Evolutionary conservation across 2,888 invertebrate genomes (phyloP), one percentile per base, ranked within the genome.

Genomic region (Sinopyrophorus schimmeli): DNA sequence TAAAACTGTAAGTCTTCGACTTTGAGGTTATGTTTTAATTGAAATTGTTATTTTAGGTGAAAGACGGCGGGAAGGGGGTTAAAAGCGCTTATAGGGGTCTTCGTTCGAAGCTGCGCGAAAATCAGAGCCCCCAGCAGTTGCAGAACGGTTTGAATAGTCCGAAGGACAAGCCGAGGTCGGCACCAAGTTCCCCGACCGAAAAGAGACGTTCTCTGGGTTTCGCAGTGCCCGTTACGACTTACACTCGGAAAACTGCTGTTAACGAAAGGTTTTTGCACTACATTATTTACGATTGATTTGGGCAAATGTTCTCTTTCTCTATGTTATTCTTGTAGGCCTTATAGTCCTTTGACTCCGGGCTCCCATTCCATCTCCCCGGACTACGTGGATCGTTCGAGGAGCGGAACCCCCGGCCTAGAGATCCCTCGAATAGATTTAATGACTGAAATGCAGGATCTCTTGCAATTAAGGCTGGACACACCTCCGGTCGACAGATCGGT

Each of bases 1-100:
- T 50, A 91, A 92, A 82, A 86, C 90, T 80, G 93, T 93, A 83
- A 90, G 89, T 87, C 71, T 68, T 49, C 53, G 20, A 2, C n/a
- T n/a, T n/a, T n/a, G n/a, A n/a, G n/a, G n/a, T n/a, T n/a, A n/a
- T n/a, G n/a, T n/a, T n/a, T n/a, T n/a, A n/a, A n/a, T n/a, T n/a
- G n/a, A n/a, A n/a, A 14, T 26, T 27, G 37, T 24, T 55, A 1
- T 41, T 24, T 24, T 58, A 86, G 86, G 84, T 87, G 3, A 85
- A 83, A 72, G 86, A 86, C 65, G 80, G 83, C 50, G 85, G 86
- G 3, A 85, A 84, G 65, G 85, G 86, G 65, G 82, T 89, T 61
- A 87, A 86, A 68, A 86, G 85, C 43, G 89, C 84, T 2, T 88
- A 87, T 65, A 87, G 87, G 71, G 89, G 86, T 46, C 75, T 89